A percentile compares a stretch with the other conserved stretches of the same genome.
Conservation (phyloP, 2,888 invertebrate genomes). For the Cynaeus angustus region DNA sequence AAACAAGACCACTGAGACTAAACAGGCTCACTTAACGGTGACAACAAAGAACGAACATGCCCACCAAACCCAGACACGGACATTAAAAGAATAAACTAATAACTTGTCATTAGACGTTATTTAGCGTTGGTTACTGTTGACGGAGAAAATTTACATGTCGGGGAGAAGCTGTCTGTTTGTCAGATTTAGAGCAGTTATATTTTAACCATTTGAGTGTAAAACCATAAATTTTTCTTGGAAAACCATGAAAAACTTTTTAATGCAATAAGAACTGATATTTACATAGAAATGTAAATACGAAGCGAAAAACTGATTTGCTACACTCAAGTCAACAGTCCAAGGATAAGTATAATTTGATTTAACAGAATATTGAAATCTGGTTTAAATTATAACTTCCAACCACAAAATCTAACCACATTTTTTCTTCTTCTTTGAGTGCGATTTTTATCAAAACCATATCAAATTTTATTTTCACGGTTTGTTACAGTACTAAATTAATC, state of each 20-base stretch:
- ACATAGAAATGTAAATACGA: background rate
- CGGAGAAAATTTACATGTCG: background rate
- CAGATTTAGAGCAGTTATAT: too few species aligned
- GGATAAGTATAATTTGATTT: background rate
- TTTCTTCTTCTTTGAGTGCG: background rate
- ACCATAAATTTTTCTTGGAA: too few species aligned
- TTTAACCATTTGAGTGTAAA: too few species aligned
- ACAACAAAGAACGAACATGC: slow-evolving; percentile 34
- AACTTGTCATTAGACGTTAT: slow-evolving; percentile 7
- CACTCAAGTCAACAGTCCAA: too few species aligned
- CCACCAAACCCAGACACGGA: slow-evolving; percentile 9
- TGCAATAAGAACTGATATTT: too few species aligned
- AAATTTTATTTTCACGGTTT: background rate
- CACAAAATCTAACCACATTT: background rate
- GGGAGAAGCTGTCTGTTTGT: slow-evolving; percentile 1
- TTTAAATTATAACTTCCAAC: background rate
- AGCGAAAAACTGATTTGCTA: background rate
- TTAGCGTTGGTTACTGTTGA: background rate
- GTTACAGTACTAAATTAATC: too few species aligned
- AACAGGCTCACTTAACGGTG: slow-evolving; percentile 35
- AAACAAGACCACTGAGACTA: slow-evolving; percentile 43
- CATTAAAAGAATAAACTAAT: slow-evolving; percentile 31
- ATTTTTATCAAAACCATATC: background rate
- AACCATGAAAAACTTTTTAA: too few species aligned
- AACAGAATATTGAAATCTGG: background rate